Evolutionary conservation across 1,140 invertebrate species (phyloP).

Genomic region (Charaxes varanes): DNA sequence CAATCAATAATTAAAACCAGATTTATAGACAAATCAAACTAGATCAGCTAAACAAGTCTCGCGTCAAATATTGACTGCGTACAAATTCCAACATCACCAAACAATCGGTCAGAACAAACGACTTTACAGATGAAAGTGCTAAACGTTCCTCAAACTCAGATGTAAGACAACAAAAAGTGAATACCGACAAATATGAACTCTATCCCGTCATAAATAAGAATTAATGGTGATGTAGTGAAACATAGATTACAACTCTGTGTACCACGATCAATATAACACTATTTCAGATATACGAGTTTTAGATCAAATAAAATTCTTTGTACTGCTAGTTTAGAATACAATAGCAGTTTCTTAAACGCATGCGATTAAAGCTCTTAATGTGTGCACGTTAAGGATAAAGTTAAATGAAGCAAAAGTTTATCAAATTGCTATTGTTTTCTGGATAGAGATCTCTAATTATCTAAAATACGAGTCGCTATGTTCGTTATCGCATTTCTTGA

Average conservation of each 20-base stretch:
- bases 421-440: conserved; percentile 7
- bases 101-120: conserved; percentile 31
- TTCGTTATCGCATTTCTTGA: conserved; percentile 3
- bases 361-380: not conserved
- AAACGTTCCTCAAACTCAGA: conserved; percentile 31
- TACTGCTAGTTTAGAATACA: not conserved
- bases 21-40: not conserved
- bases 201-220: too few species aligned
- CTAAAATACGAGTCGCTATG: not conserved
- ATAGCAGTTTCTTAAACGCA: not conserved
- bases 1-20: not conserved
- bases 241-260: too few species aligned
- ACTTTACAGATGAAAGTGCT: conserved; percentile 37
- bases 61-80: conserved; percentile 5
- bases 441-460: conserved; percentile 11
- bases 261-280: not conserved
- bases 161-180: conserved; percentile 15
- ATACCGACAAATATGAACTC: too few species aligned
- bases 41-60: not conserved
- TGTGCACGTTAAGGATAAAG: conserved; percentile 1
- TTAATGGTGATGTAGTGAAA: too few species aligned
- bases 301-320: conserved; percentile 8
- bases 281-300: not conserved
- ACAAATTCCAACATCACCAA: conserved; percentile 16
- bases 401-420: not conserved